phyloP scores from a whole-genome alignment of 2,888 invertebrate genomes.

The Drosophila lacicola region DNA sequence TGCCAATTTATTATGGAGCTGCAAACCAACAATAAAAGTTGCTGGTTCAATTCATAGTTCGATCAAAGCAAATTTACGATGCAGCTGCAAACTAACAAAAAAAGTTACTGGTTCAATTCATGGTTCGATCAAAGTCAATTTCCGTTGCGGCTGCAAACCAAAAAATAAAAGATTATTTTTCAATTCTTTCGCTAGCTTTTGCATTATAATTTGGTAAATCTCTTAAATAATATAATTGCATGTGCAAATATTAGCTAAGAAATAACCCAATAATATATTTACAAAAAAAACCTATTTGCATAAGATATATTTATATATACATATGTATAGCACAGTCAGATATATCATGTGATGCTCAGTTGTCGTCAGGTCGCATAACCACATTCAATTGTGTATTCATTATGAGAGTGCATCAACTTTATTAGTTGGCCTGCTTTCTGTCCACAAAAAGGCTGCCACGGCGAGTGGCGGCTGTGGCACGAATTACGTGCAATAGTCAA shows the following conservation, averaged over 20 bases:
- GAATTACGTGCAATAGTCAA: conserved; percentile 37
- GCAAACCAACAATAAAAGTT: too few species aligned
- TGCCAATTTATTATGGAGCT: too few species aligned
- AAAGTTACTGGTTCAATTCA: too few species aligned
- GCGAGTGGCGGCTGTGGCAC: conserved; percentile 51
- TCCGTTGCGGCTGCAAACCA: too few species aligned
- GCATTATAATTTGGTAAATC: background rate
- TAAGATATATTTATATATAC: background rate
- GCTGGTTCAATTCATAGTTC: too few species aligned
- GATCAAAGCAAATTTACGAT: too few species aligned
- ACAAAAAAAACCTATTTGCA: too few species aligned
- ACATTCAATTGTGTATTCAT: conserved; percentile 47
- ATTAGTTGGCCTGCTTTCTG: conserved; percentile 69
- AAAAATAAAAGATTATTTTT: too few species aligned
- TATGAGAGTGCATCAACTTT: conserved; percentile 62
- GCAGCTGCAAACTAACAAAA: too few species aligned
- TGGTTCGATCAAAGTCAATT: too few species aligned
- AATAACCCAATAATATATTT: background rate
- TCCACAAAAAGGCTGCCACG: conserved; percentile 19
- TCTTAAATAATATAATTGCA: too few species aligned
- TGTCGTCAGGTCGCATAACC: conserved; percentile 21
- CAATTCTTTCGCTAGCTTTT: too few species aligned
- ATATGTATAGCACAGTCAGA: background rate
- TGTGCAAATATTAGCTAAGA: background rate
- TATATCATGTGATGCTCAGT: conserved; percentile 4